Evolutionary conservation across 1,140 invertebrate genomes (phyloP), one percentile per base, ranked within the genome.

Genomic region (Zeugodacus cucurbitae): DNA sequence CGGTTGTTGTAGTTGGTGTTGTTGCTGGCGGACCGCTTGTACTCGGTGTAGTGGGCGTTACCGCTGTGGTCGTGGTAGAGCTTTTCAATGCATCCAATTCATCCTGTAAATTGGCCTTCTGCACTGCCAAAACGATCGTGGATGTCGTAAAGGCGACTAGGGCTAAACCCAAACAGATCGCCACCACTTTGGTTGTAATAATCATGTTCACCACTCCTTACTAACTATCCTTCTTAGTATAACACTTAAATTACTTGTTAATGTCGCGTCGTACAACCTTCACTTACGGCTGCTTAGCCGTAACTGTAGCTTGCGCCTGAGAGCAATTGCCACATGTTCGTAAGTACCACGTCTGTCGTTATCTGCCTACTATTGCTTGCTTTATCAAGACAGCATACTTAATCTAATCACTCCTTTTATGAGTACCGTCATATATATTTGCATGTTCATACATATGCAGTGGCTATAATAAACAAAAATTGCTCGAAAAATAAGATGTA

Each of bases 131-230:
- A 29, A 93, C 93, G 54, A 94, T 92, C 11, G 94, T 94, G 0
- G 94, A 94, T 2, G 94, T 89, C 41, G 93, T 91, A 64, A 95
- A 94, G 37, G 94, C 92, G 0, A 92, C 93, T 14, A 92, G 88
- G 10, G 92, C 90, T 41, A 93, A 89, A 67, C 91, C 86, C 85
- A 93, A 88, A 8, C 88, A 89, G 62, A 93, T 93, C 37, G 91
- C 88, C 11, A 93, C 89, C 88, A 93, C 58, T 78, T 93, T 93
- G 3, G 91, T 90, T 20, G 91, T 93, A 44, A 93, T 90, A 59
- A 93, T 91, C 92, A 93, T 92, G n/a, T 62, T 87, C 2, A 22
- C 64, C 37, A 41, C 37, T 29, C 44, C 11, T 5, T 54, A 54
- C 0, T 17, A 34, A 34, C 34, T 62, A 41, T 54, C 48, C 48